phyloP scores from a whole-genome alignment of 1,140 invertebrate species.

The Conus betulinus region DNA sequence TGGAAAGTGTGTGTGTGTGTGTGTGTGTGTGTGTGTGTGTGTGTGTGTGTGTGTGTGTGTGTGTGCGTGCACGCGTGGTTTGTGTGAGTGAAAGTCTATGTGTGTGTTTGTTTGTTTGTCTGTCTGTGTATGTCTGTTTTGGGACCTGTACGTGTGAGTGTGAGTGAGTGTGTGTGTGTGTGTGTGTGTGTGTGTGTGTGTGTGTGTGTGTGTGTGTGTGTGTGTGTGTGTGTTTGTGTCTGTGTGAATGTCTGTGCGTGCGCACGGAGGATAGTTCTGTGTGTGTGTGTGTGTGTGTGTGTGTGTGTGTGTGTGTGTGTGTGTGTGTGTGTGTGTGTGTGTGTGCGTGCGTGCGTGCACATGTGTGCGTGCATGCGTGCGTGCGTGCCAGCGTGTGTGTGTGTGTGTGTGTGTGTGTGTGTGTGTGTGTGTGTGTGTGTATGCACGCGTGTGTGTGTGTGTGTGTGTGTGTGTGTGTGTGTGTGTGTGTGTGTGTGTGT shows the following conservation, averaged over 20 bases:
- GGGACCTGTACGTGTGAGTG: no score
- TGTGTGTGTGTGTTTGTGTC: no score
- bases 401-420: not conserved
- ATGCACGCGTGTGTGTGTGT: no score
- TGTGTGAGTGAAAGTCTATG: no score
- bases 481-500: no score
- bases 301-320: constrained; percentile 7
- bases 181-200: no score
- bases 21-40: no score
- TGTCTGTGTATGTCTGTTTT: not conserved
- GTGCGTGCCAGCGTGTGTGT: not conserved
- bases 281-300: not conserved
- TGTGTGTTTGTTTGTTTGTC: not conserved
- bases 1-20: no score
- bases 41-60: not conserved
- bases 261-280: not conserved
- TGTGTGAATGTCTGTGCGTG: no score
- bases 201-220: no score
- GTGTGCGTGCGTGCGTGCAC: not conserved
- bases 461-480: not conserved
- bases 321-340: not conserved
- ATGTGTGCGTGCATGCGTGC: not conserved
- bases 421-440: not conserved
- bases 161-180: no score
- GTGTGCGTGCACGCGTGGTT: no score